phyloP scores from a whole-genome alignment of 2,797 vertebrate species.

The Psittacula echo region DNA sequence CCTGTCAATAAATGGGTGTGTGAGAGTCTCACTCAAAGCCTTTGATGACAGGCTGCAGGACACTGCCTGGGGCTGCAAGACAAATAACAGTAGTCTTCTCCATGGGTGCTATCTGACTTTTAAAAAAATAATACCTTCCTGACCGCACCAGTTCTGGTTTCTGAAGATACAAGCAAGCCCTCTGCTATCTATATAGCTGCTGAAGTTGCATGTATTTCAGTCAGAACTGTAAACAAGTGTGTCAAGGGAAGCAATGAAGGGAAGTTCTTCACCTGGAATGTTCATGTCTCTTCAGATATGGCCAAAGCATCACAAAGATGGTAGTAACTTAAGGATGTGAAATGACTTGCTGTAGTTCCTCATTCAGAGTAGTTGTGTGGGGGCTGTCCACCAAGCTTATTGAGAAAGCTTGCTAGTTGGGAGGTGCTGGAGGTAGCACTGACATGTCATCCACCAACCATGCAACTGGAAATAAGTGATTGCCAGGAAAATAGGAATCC shows the following conservation, averaged over 20 bases:
- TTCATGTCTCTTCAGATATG: neutral
- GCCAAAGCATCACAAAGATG: neutral
- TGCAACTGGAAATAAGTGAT: neutral
- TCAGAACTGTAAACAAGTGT: neutral
- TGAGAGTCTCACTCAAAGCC: neutral
- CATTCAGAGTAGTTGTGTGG: neutral
- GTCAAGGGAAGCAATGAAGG: neutral
- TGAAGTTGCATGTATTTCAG: neutral
- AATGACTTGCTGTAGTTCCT: neutral
- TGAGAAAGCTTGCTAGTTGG: neutral
- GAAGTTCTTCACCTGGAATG: neutral
- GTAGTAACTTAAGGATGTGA: neutral
- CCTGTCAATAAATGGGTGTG: neutral
- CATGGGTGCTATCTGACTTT: constrained; percentile 35
- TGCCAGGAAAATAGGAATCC: neutral
- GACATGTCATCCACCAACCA: neutral
- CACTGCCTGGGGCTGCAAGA: constrained; percentile 22
- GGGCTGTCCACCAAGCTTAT: neutral
- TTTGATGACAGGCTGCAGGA: constrained; percentile 56
- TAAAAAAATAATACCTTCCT: neutral
- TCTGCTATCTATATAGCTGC: neutral
- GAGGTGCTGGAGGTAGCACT: neutral
- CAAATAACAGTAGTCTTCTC: constrained; percentile 54
- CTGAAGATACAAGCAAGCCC: neutral
- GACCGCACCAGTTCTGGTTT: neutral